Evolutionary conservation across 1,140 invertebrate species (phyloP), one percentile per base, ranked within the genome.

Genomic region (Armadillidium nasatum): DNA sequence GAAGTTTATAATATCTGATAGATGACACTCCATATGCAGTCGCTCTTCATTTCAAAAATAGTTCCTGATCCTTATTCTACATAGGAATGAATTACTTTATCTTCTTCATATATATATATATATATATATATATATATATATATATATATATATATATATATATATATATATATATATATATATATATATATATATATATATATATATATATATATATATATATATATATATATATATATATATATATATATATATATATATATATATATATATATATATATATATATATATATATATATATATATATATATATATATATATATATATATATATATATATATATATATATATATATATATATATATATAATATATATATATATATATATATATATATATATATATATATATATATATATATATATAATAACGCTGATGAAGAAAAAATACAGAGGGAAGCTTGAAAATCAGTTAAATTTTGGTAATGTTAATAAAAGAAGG

Each of bases 221-320:
- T 15, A 22, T 43, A 43, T 15, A 0, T 10, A n/a, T 43, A 44
- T 71, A 44, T 33, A 44, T 71, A 71, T 71, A 71, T 71, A 71
- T 71, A 44, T 71, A 43, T 71, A 3, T 71, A 71, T 71, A 44
- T 44, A 71, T 71, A 9, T 43, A 71, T 43, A 71, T 43, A 71
- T 43, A n/a, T 43, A 44, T 43, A 44, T 23, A 44, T 4, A 44
- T 43, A 44, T 43, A 44, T 43, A 71, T 71, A 43, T 71, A 71
- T 71, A 43, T 71, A 71, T 71, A 43, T 43, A 71, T 71, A 43
- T 60, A 33, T 60, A 60, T 71, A 71, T 71, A 71, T 71, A 71
- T 71, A 71, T 33, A 11, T 43, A 43, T 13, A 44, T 10, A 71
- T 33, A 23, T 7, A 44, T 71, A 33, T 33, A 33, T 33, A 33